phyloP scores from a whole-genome alignment of 2,797 vertebrate genomes.

The Neoniphon sammara region DNA sequence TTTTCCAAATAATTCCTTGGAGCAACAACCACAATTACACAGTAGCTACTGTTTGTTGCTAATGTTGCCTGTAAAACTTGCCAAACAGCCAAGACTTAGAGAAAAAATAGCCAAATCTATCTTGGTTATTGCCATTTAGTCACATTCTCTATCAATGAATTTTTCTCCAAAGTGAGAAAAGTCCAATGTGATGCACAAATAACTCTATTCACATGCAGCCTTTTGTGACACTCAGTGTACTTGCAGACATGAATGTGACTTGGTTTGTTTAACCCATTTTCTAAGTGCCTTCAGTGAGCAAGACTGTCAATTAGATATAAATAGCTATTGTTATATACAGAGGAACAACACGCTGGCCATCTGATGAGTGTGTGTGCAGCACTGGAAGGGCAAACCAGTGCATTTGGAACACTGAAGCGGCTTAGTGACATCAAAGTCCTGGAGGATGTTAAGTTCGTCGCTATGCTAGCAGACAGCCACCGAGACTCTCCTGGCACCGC shows the following conservation, averaged over 20 bases:
- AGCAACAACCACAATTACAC: neutral
- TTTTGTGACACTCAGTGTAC: constrained; percentile 38
- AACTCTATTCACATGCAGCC: neutral
- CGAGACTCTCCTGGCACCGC: neutral
- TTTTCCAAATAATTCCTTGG: too few relatives aligned
- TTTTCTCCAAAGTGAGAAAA: constrained; percentile 13
- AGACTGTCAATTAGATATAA: constrained; percentile 76
- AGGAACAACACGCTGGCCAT: constrained; percentile 74
- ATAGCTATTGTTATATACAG: constrained; percentile 79
- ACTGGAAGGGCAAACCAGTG: constrained; percentile 74
- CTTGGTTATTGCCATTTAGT: neutral
- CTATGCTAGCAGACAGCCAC: constrained; percentile 50
- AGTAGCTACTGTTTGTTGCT: neutral
- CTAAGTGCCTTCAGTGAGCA: constrained; percentile 62
- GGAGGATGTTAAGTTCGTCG: constrained; percentile 58
- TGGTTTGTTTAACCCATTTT: constrained; percentile 63
- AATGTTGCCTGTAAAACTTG: neutral
- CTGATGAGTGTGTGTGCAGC: constrained; percentile 74
- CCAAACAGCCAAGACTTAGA: neutral
- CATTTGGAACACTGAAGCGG: constrained; percentile 63
- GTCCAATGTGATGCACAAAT: constrained; percentile 26
- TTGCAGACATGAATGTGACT: constrained; percentile 46
- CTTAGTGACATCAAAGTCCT: constrained; percentile 65
- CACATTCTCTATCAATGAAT: constrained; percentile 9
- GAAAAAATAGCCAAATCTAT: neutral